Conservation (phyloP, 1,140 invertebrate species). For the Cherax destructor region DNA sequence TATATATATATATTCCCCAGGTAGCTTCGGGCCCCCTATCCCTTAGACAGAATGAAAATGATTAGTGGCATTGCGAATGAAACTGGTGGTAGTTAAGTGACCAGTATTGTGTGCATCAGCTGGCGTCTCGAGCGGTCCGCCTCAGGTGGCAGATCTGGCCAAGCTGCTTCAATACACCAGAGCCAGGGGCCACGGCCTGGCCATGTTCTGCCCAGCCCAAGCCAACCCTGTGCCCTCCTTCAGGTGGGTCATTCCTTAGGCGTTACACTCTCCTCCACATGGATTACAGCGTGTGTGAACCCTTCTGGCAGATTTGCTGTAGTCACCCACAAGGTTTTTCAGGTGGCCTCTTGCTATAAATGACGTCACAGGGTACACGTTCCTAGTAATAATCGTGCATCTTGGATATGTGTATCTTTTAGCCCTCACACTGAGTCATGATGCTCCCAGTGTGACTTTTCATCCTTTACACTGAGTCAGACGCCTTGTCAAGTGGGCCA, state of each 20-base stretch:
- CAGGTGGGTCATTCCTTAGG: slow-evolving; percentile 78
- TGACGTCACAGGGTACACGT: no score
- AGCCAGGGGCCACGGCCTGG: slow-evolving; percentile 32
- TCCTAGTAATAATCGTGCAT: no score
- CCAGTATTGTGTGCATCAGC: slow-evolving; percentile 1
- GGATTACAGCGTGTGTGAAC: not conserved
- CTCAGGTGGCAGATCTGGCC: slow-evolving; percentile 48
- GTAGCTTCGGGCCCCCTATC: no score
- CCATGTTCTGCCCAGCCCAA: slow-evolving; percentile 67
- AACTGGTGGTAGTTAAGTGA: not conserved
- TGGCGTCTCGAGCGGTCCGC: slow-evolving; percentile 59
- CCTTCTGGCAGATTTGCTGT: no score
- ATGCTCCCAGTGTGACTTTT: not conserved
- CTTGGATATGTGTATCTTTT: no score
- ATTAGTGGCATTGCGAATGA: not conserved
- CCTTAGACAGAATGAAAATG: no score
- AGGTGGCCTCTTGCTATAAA: no score
- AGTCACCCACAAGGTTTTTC: no score
- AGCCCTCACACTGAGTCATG: no score
- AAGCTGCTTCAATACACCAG: slow-evolving; percentile 54
- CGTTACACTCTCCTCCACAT: not conserved
- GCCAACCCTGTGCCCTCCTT: slow-evolving; percentile 80
- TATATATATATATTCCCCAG: not conserved
- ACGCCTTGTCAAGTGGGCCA: slow-evolving; percentile 54
- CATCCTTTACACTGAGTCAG: not conserved